Conservation (phyloP, 1,140 invertebrate species). For the Temnothorax curvispinosus region DNA sequence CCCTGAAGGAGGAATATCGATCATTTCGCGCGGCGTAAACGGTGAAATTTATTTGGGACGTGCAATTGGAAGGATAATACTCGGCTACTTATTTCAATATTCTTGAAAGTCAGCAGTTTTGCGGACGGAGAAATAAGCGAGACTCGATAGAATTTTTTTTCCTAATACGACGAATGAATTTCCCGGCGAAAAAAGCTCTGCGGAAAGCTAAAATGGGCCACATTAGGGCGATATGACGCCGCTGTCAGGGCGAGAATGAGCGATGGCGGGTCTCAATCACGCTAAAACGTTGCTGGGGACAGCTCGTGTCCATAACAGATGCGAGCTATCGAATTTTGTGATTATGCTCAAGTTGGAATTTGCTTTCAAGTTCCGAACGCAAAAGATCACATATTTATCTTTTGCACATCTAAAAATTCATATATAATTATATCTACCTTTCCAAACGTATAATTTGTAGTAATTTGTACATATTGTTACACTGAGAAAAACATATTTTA, state of each 20-base stretch:
- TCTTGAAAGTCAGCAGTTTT: not conserved
- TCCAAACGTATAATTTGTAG: not conserved
- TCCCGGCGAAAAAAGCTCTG: not conserved
- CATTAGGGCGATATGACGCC: conserved; percentile 49
- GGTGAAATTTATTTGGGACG: conserved; percentile 5
- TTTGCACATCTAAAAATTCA: too few species aligned
- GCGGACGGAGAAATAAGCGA: not conserved
- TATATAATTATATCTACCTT: not conserved
- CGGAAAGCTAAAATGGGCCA: conserved; percentile 18
- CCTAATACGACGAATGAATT: not conserved
- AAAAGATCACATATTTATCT: not conserved
- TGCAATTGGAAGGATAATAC: not conserved
- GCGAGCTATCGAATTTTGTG: conserved; percentile 28
- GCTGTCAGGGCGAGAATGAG: conserved; percentile 49
- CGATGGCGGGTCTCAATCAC: conserved; percentile 53
- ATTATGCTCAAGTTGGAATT: conserved; percentile 19
- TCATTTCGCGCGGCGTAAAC: not conserved
- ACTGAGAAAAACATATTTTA: too few species aligned
- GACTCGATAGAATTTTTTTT: not conserved
- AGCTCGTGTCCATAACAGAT: conserved; percentile 48
- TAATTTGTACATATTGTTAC: not conserved
- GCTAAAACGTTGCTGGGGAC: conserved; percentile 53
- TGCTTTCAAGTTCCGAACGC: not conserved
- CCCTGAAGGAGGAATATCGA: conserved; percentile 28
- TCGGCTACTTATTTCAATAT: not conserved